Evolutionary conservation across 2,797 vertebrate genomes (phyloP).

Genomic region (Silurus lanzhouensis): DNA sequence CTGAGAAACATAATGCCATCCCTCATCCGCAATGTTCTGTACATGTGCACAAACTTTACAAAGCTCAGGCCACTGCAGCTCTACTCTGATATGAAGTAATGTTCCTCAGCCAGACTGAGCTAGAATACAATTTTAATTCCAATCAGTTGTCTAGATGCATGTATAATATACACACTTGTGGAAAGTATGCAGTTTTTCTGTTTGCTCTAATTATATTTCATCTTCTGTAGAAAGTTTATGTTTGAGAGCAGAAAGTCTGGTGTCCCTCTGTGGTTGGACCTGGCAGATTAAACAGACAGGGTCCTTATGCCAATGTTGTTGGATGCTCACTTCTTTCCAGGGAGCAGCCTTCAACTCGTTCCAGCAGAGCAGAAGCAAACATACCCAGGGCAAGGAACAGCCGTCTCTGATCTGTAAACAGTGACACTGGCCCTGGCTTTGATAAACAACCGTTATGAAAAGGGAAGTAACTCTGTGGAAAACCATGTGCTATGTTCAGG

Average conservation of each 20-base stretch:
- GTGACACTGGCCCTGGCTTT: constrained; percentile 11
- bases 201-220: constrained; percentile 16
- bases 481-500: constrained; percentile 12
- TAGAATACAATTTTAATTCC: constrained; percentile 53
- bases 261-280: constrained; percentile 51
- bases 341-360: constrained; percentile 57
- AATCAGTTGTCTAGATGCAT: constrained; percentile 43
- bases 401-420: constrained; percentile 44
- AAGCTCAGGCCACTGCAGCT: constrained; percentile 42
- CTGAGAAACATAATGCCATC: background rate
- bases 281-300: constrained; percentile 30
- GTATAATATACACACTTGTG: background rate
- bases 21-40: background rate
- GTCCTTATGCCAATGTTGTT: constrained; percentile 28
- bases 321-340: constrained; percentile 38
- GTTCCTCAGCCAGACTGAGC: constrained; percentile 66
- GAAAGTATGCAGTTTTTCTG: background rate
- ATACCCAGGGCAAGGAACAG: constrained; percentile 38
- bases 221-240: constrained; percentile 2
- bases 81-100: constrained; percentile 61
- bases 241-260: constrained; percentile 56
- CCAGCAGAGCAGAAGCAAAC: constrained; percentile 48
- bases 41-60: constrained; percentile 11
- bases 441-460: constrained; percentile 36
- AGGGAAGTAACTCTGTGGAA: constrained; percentile 7